Percentiles rank a stretch among this genome's conserved stretches.
Evolutionary conservation across 2,113 vertebrate genomes (phyloP).

Genomic region (Poicephalus gulielmi): DNA sequence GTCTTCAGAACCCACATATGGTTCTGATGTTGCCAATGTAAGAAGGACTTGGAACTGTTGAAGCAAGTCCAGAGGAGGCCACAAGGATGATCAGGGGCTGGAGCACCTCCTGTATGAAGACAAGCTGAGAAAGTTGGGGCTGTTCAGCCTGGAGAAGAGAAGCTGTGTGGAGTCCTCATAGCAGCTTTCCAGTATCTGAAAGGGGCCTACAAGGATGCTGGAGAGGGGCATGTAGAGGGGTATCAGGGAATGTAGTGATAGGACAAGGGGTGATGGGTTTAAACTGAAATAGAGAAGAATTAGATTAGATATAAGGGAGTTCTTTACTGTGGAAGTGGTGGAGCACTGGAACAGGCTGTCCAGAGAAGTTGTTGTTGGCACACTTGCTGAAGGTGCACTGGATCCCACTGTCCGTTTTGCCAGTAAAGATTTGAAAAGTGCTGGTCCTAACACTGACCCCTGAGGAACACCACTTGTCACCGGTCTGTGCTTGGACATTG

Average conservation of each 20-base stretch:
- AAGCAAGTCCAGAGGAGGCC: neutral
- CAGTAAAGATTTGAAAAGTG: neutral
- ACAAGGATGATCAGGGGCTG: neutral
- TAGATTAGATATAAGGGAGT: neutral
- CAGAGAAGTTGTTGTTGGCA: neutral
- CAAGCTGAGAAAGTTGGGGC: neutral
- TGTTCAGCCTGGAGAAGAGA: neutral
- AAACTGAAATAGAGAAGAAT: neutral
- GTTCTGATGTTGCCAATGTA: neutral
- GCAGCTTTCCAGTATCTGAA: neutral
- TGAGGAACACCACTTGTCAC: neutral
- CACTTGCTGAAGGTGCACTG: neutral
- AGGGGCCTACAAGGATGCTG: no score
- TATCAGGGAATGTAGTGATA: no score
- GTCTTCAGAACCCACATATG: neutral
- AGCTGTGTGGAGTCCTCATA: neutral
- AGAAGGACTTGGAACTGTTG: neutral
- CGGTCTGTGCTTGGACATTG: neutral
- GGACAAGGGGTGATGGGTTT: no score
- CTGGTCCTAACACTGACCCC: neutral
- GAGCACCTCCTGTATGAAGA: neutral
- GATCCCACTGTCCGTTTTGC: neutral
- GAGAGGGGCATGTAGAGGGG: no score
- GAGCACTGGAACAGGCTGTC: neutral
- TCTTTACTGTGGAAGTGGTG: neutral